Evolutionary conservation across 2,888 invertebrate genomes (phyloP), one percentile per base, ranked within the genome.

Genomic region (Coenonympha arcania): DNA sequence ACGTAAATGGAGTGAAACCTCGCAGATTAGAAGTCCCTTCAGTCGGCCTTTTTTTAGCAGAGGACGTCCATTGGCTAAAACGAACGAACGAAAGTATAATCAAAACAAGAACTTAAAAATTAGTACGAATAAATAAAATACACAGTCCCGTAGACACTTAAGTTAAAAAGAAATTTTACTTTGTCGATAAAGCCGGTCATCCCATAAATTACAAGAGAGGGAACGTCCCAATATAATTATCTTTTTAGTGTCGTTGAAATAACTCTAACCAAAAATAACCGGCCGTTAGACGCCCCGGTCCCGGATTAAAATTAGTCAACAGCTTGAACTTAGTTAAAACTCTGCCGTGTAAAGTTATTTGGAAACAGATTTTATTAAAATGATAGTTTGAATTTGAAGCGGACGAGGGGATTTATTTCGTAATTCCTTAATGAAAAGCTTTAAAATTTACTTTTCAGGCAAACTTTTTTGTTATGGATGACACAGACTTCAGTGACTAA

Each of bases 251-350:
- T 69, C 74, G 70, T 71, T 71, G 67, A 69, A 73, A 75, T 68
- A 73, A 73, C 73, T 74, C 73, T 69, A 60, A 65, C 77, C 70
- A 71, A 76, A 83, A 82, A 82, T 82, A 82, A 66, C 69, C 71
- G 66, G 73, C 68, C 75, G 76, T 77, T 75, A 73, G 71, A 66
- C 66, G 67, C 60, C 58, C 63, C 69, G 69, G 65, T 69, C 68
- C 65, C 56, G 63, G 69, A 73, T 75, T 79, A 73, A 76, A 80
- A 81, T 81, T 80, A 79, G 76, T 76, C 68, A 69, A 67, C 69
- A 68, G 65, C 69, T 69, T 69, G 65, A 55, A 58, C 46, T 57
- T 52, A 53, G 54, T 58, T 54, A 44, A 45, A 55, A 55, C 55
- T 60, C 58, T 61, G 58, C 54, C 60, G 60, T 54, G 50, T 58